A percentile compares a stretch with the other conserved stretches of the same genome.
Evolutionary conservation across 2,888 invertebrate genomes (phyloP).

Genomic region (Nowickia ferox): DNA sequence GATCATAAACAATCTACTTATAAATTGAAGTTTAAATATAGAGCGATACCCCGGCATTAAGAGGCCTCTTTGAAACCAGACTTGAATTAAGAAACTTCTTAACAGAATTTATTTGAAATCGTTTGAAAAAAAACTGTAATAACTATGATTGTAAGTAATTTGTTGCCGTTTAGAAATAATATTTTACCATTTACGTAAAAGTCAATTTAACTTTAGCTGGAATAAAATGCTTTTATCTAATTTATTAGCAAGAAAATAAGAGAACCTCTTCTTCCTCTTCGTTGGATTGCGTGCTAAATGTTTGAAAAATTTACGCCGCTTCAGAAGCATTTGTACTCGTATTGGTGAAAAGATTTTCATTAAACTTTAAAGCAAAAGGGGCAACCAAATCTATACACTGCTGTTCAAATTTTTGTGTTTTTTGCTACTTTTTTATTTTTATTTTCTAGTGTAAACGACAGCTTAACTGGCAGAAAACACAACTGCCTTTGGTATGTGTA

Average conservation of each 20-base stretch:
- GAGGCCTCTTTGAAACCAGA: neutral
- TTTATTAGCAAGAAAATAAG: too few relatives aligned
- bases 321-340: neutral
- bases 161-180: too few relatives aligned
- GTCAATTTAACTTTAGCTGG: too few relatives aligned
- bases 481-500: constrained; percentile 16
- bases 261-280: too few relatives aligned
- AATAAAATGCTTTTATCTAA: too few relatives aligned
- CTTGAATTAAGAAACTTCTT: neutral
- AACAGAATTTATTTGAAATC: too few relatives aligned
- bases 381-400: constrained; percentile 42
- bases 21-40: constrained; percentile 32
- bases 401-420: constrained; percentile 21
- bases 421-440: neutral
- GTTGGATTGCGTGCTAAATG: too few relatives aligned
- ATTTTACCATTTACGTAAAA: too few relatives aligned
- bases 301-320: neutral
- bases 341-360: neutral
- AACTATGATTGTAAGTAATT: too few relatives aligned
- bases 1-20: constrained; percentile 63
- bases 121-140: too few relatives aligned
- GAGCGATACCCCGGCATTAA: neutral
- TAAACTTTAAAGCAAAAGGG: neutral
- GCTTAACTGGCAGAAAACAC: constrained; percentile 31
- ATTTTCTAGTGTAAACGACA: constrained; percentile 32